Percentiles rank a stretch among this genome's conserved stretches.
These are phyloP conservation scores for Salticus scenicus DNA, from an alignment of 2,888 invertebrate genomes.

Conservation along the genomic window DNA sequence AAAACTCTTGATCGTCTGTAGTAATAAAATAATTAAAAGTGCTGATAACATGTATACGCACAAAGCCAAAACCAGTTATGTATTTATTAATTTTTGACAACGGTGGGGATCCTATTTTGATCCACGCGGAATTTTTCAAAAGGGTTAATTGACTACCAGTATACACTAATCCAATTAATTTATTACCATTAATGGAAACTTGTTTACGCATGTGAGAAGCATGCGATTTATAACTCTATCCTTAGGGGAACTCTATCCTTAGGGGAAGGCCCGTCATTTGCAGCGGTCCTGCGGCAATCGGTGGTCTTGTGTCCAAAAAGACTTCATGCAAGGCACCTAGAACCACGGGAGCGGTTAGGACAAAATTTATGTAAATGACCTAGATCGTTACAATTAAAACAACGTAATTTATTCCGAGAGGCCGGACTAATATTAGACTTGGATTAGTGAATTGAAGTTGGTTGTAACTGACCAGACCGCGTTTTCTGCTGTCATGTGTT, in stretches of 20 bases:
- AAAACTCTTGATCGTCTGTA: neutral
- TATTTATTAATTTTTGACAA: neutral
- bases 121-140: neutral
- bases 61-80: neutral
- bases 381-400: neutral
- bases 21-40: neutral
- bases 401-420: too few relatives aligned
- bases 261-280: neutral
- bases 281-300: neutral
- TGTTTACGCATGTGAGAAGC: neutral
- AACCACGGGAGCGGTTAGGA: neutral
- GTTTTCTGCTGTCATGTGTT: too few relatives aligned
- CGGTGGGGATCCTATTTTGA: neutral
- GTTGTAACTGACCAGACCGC: too few relatives aligned
- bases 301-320: neutral
- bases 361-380: neutral
- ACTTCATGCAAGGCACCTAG: neutral
- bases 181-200: neutral
- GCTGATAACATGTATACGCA: neutral
- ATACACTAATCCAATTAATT: neutral
- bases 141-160: neutral
- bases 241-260: neutral
- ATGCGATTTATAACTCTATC: neutral
- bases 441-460: too few relatives aligned
- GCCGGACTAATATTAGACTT: too few relatives aligned